These are phyloP conservation scores for Clivina fossor DNA, from an alignment of 2,888 invertebrate genomes.

Conservation along the genomic window DNA sequence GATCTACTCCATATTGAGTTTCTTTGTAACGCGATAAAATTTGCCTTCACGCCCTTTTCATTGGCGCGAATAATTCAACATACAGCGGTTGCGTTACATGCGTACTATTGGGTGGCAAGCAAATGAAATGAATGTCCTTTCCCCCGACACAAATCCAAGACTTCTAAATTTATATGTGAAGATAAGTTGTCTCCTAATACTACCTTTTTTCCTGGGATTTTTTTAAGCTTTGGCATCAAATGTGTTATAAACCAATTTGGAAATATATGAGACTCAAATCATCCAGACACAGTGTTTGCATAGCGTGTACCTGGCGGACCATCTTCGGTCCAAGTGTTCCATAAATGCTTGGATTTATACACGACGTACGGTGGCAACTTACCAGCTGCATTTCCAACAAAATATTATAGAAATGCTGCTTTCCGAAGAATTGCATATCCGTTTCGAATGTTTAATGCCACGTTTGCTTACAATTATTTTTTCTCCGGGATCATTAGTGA, in stretches of 20 bases:
- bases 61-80: slow-evolving; percentile 42
- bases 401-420: slow-evolving; percentile 42
- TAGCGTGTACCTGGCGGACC: slow-evolving; percentile 37
- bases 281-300: slow-evolving; percentile 23
- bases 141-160: no score
- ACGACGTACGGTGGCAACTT: slow-evolving; percentile 42
- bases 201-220: slow-evolving; percentile 40
- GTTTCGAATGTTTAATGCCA: slow-evolving; percentile 43
- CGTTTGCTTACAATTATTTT: slow-evolving; percentile 38
- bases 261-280: slow-evolving; percentile 21
- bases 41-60: slow-evolving; percentile 42
- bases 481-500: slow-evolving; percentile 45
- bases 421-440: slow-evolving; percentile 44
- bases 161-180: slow-evolving; percentile 37
- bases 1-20: no score
- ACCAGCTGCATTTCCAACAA: slow-evolving; percentile 42
- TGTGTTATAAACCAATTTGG: slow-evolving; percentile 22
- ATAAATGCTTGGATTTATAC: slow-evolving; percentile 40
- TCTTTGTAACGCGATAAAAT: slow-evolving; percentile 37
- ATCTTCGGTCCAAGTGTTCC: slow-evolving; percentile 45
- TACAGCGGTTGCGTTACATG: slow-evolving; percentile 45
- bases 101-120: slow-evolving; percentile 45
- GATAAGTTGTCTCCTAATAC: slow-evolving; percentile 46
- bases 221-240: slow-evolving; percentile 11
- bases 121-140: no score